Evolutionary conservation across 2,113 vertebrate species (phyloP), one percentile per base, ranked within the genome.

Genomic region (Apistogramma diplotaenia): DNA sequence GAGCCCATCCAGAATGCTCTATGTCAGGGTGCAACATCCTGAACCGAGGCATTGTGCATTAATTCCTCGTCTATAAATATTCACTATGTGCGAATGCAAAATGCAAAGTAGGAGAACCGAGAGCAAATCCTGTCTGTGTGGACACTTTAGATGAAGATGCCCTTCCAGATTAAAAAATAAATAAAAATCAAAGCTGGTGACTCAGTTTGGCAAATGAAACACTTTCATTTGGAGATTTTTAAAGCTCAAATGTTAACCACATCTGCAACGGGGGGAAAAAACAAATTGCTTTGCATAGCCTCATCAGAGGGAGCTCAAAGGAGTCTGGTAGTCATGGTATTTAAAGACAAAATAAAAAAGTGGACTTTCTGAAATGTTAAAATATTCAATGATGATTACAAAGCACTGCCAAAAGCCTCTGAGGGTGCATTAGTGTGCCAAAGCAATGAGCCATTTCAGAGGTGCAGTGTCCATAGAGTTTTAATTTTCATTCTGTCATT

Each of bases 141-240:
- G 12, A 51, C 59, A 57, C 49, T 10, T 58, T 2, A 54, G 33
- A 78, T 81, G 25, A 80, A 83, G 79, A 85, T 59, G 33, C 21
- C 49, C 35, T 33, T 23, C 53, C 25, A 56, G 46, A 79, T 78
- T 23, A 37, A 67, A 70, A 18, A 49, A 53, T 58, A 12, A 18
- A 56, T 46, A 29, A 77, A 84, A 81, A 87, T 87, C 65, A 81
- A 76, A 76, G 61, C 53, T 51, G 46, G 61, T 70, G 81, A 82
- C 70, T 87, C 79, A 70, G 15, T 72, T 54, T 82, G 82, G 85
- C 83, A 83, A 73, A 29, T 81, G 29, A 0, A 46, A 70, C 81
- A 29, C 72, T 88, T 80, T 87, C 74, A 88, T 91, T 85, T 83
- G 54, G 80, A 67, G 60, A 70, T 81, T 82, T 82, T 55, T 46